A percentile compares a stretch with the other conserved stretches of the same genome.
These are phyloP conservation scores for Eulemur mongoz DNA, from an alignment of 2,797 vertebrate genomes.

Conservation along the genomic window DNA sequence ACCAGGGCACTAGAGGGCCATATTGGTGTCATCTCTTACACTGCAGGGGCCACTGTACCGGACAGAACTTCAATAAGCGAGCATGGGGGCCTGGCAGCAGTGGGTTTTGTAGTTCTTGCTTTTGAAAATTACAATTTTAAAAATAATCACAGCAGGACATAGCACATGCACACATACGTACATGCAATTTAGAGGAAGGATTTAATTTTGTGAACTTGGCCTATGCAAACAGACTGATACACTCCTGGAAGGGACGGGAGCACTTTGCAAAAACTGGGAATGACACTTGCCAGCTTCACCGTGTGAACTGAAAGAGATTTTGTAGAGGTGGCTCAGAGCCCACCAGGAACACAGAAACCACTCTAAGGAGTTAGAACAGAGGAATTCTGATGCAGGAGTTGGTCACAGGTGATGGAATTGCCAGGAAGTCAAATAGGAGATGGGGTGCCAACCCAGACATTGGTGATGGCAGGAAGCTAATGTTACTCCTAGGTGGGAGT, in stretches of 20 bases:
- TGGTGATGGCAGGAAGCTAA: background rate
- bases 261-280: background rate
- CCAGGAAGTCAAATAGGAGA: background rate
- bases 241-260: background rate
- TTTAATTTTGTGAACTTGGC: conserved; percentile 14
- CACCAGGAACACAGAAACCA: background rate
- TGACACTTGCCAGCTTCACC: background rate
- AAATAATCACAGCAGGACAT: background rate
- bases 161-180: background rate
- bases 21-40: background rate
- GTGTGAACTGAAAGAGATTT: background rate
- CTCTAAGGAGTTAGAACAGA: background rate
- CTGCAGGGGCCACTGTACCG: fast-evolving
- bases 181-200: background rate
- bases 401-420: background rate
- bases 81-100: background rate
- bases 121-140: background rate
- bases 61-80: background rate
- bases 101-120: background rate
- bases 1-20: background rate
- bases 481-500: background rate
- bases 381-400: background rate
- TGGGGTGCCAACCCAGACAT: background rate
- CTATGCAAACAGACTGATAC: background rate
- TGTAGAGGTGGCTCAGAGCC: background rate